Conservation (phyloP, 2,797 vertebrate species). For the Labeo calbasu region DNA sequence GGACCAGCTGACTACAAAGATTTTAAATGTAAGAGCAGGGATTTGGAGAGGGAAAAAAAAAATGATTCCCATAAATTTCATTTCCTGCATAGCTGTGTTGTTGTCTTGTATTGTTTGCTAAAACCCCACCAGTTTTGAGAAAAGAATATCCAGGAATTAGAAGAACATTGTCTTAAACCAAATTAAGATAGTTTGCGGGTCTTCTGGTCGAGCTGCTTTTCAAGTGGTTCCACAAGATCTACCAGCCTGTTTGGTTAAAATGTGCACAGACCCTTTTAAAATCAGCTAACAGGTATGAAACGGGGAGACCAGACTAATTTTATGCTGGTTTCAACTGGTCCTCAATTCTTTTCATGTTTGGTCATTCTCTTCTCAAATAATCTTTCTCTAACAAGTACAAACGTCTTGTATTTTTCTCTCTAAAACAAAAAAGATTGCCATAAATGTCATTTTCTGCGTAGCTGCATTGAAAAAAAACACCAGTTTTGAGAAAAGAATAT, state of each 20-base stretch:
- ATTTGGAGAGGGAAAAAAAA: neutral
- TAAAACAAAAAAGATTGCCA: neutral
- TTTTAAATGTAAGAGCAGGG: slow-evolving; percentile 11
- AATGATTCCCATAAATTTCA: neutral
- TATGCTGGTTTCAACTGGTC: neutral
- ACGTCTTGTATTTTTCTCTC: neutral
- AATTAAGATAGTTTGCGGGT: neutral
- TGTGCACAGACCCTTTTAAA: neutral
- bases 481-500: neutral
- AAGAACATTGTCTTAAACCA: neutral
- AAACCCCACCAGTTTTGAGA: neutral
- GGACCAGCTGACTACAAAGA: neutral
- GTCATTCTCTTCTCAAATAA: neutral
- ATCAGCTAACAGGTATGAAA: neutral
- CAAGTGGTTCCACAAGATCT: neutral
- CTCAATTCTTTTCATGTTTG: neutral
- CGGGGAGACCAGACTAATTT: neutral
- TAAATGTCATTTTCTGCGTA: slow-evolving; percentile 1
- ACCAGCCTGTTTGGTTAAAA: neutral
- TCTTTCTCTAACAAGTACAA: neutral
- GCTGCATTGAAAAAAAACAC: neutral
- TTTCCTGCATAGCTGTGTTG: slow-evolving; percentile 1
- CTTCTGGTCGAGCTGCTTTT: neutral
- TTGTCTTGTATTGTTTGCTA: neutral
- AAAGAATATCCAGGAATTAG: neutral